Evolutionary conservation across 1,140 invertebrate species (phyloP).

Genomic region (Onthophagus taurus): DNA sequence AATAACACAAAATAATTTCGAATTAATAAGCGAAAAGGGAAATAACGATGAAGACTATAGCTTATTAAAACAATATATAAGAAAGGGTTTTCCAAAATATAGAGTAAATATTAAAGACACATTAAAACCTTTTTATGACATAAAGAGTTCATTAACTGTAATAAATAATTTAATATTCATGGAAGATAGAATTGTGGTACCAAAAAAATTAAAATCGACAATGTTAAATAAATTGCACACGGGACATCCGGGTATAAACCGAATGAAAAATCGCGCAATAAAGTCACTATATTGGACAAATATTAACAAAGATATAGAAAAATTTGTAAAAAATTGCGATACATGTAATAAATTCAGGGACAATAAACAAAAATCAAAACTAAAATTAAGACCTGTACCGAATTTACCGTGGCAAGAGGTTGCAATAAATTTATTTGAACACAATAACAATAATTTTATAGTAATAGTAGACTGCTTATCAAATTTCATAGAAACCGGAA

Average conservation of each 20-base stretch:
- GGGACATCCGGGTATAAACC: constrained; percentile 6
- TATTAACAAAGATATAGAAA: constrained; percentile 1
- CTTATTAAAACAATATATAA: too few species aligned
- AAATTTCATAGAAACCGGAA: constrained; percentile 28
- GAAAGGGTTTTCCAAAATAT: too few species aligned
- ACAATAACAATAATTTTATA: constrained; percentile 12
- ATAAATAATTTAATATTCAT: constrained; percentile 10
- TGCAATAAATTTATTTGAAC: constrained; percentile 26
- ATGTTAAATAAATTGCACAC: constrained; percentile 10
- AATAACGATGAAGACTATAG: too few species aligned
- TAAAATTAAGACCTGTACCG: constrained; percentile 6
- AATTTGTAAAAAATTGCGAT: constrained; percentile 6
- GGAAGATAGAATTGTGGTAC: constrained; percentile 25
- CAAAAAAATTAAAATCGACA: constrained; percentile 23
- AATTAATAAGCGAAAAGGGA: too few species aligned
- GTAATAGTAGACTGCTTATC: constrained; percentile 27
- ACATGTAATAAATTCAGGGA: constrained; percentile 8
- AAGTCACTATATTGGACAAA: constrained; percentile 8
- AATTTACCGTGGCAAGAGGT: constrained; percentile 26
- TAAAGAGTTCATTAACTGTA: too few species aligned
- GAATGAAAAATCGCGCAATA: constrained; percentile 1
- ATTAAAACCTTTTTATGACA: too few species aligned
- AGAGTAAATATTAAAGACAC: too few species aligned
- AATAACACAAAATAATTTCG: too few species aligned
- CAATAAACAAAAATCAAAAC: constrained; percentile 6